Conservation (phyloP, 2,113 vertebrate genomes). For the Lamprologus ornatipinnis region DNA sequence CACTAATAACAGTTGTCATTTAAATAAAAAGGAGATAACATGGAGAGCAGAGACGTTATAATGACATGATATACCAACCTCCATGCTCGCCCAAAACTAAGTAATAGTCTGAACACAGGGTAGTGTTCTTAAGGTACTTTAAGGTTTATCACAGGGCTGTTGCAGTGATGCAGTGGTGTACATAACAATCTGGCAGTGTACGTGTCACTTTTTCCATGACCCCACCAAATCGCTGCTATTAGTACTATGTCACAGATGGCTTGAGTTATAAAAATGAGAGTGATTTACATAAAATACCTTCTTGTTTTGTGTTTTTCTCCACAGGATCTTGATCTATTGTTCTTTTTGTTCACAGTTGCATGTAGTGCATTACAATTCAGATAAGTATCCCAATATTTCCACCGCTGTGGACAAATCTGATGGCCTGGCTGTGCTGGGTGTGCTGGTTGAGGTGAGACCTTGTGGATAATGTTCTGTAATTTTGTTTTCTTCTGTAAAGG, state of each 20-base stretch:
- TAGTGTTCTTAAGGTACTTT: not conserved
- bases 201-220: not conserved
- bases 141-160: not conserved
- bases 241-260: not conserved
- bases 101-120: not conserved
- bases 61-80: not conserved
- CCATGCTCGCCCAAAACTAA: not conserved
- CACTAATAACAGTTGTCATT: not conserved
- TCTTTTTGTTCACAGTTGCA: constrained; percentile 76
- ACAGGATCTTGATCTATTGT: not conserved
- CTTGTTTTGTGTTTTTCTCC: not conserved
- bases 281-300: not conserved
- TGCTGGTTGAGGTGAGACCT: constrained; percentile 85
- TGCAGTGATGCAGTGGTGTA: not conserved
- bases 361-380: constrained; percentile 91
- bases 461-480: not conserved
- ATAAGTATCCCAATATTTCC: constrained; percentile 78
- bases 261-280: not conserved
- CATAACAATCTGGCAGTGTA: not conserved
- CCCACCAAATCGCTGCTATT: not conserved
- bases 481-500: not conserved
- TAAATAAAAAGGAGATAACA: not conserved
- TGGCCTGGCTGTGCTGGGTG: constrained; percentile 86
- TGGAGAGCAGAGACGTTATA: not conserved
- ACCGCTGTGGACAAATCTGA: constrained; percentile 79